Evolutionary conservation across 2,113 vertebrate genomes (phyloP), one percentile per base, ranked within the genome.

Genomic region (Muntiacus reevesi): DNA sequence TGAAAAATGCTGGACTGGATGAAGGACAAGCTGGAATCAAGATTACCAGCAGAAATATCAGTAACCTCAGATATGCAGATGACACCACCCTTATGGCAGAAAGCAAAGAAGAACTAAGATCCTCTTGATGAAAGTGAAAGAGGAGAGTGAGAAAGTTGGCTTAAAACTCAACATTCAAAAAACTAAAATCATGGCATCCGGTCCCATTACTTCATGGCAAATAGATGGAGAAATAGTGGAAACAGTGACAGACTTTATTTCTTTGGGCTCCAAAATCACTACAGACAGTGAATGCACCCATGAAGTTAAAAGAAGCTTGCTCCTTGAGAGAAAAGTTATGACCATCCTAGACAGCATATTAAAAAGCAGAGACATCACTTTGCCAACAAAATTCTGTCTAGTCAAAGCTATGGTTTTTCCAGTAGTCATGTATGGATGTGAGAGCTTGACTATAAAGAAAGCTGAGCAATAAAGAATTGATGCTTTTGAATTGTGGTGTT

Each of bases 181-280:
- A n/a, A n/a, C 62, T n/a, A n/a, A 64, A 30, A n/a, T 64, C 62
- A n/a, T n/a, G 62, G 30, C 30, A 64, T 64, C 16, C 0, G 7
- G 62, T 17, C 62, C 15, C 30, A 64, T 64, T 30, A 64, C 30
- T 64, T n/a, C 62, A 64, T 64, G 62, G 15, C 7, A 64, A 64
- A 64, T 64, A 64, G 62, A 64, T 64, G 30, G 15, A 15, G 30
- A 64, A 62, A n/a, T 15, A 64, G 57, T 57, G 57, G 9, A 57
- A 57, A 57, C 23, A 25, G 15, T 64, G 30, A 8, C 62, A n/a
- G 30, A 64, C 62, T 64, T 64, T 33, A n/a, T 64, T n/a, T 64
- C 8, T 1, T 0, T 0, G 30, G 62, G 30, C 15, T 64, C 62
- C 62, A 64, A 64, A 64, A 64, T 17, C 30, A 64, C 62, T 64